Conservation (phyloP, 2,113 vertebrate species). For the Sceloporus tristichus region DNA sequence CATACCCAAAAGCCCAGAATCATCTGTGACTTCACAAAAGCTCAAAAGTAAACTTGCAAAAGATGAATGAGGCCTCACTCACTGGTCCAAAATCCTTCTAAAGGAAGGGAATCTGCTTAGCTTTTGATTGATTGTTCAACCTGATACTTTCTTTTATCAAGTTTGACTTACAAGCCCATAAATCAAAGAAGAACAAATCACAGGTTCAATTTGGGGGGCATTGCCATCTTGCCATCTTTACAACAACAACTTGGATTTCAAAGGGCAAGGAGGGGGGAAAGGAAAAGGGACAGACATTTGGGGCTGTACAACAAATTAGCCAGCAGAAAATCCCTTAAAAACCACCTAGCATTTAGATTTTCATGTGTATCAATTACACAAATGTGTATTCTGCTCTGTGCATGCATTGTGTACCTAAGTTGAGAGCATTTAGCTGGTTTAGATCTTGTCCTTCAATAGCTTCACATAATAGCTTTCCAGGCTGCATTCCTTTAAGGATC, state of each 20-base stretch:
- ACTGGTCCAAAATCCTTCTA: conserved; percentile 82
- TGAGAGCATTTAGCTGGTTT: background rate
- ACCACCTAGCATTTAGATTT: background rate
- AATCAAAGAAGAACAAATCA: conserved; percentile 88
- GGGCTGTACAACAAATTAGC: conserved; percentile 37
- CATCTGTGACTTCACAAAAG: conserved; percentile 66
- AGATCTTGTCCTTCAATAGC: background rate
- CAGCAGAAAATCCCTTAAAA: background rate
- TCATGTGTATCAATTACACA: background rate
- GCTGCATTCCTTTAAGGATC: background rate
- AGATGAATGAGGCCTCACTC: conserved; percentile 83
- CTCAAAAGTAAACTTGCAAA: conserved; percentile 70
- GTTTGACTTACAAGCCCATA: conserved; percentile 86
- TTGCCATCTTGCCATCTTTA: conserved; percentile 80
- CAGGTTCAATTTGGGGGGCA: conserved; percentile 82
- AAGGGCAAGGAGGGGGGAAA: conserved; percentile 53
- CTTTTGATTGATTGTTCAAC: conserved; percentile 82
- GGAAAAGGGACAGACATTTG: conserved; percentile 24
- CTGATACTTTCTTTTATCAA: conserved; percentile 86
- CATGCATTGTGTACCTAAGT: background rate
- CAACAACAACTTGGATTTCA: conserved; percentile 71
- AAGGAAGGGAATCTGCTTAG: conserved; percentile 86
- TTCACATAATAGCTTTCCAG: background rate
- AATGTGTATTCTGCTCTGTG: background rate
- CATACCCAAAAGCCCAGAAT: conserved; percentile 63